phyloP scores from a whole-genome alignment of 1,140 invertebrate species.

The Agraylea sexmaculata region DNA sequence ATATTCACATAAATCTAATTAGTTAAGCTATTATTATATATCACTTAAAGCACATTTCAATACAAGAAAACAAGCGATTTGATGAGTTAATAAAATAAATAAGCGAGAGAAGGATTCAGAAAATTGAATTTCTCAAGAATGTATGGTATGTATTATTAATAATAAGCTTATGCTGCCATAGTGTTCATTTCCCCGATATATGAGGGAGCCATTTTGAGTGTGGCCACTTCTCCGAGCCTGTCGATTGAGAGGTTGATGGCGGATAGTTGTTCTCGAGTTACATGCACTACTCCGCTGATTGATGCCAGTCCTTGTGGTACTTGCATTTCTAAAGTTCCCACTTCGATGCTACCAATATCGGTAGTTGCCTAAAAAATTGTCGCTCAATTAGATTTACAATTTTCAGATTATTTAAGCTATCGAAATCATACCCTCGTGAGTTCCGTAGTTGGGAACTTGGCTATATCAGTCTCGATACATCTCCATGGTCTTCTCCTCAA shows the following conservation, averaged over 20 bases:
- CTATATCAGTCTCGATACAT: constrained; percentile 31
- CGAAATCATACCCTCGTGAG: constrained; percentile 26
- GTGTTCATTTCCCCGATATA: constrained; percentile 6
- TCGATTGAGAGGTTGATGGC: constrained; percentile 10
- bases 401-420: background rate
- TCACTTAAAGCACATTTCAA: no score
- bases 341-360: constrained; percentile 22
- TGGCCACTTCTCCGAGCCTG: constrained; percentile 5
- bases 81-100: no score
- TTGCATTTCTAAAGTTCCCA: constrained; percentile 28
- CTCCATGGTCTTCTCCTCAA: constrained; percentile 34
- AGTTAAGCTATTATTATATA: no score
- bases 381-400: background rate
- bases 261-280: constrained; percentile 30
- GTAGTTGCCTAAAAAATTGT: constrained; percentile 22
- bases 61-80: no score
- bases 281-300: constrained; percentile 24
- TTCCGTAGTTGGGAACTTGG: constrained; percentile 32
- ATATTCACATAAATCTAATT: no score
- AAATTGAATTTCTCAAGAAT: no score
- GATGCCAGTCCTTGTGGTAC: constrained; percentile 15
- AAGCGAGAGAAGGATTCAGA: no score
- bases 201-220: constrained; percentile 8
- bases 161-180: constrained; percentile 13
- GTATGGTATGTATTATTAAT: no score